These are phyloP conservation scores for Catostomus latipinnis DNA, from an alignment of 2,797 vertebrate genomes.

Conservation along the genomic window DNA sequence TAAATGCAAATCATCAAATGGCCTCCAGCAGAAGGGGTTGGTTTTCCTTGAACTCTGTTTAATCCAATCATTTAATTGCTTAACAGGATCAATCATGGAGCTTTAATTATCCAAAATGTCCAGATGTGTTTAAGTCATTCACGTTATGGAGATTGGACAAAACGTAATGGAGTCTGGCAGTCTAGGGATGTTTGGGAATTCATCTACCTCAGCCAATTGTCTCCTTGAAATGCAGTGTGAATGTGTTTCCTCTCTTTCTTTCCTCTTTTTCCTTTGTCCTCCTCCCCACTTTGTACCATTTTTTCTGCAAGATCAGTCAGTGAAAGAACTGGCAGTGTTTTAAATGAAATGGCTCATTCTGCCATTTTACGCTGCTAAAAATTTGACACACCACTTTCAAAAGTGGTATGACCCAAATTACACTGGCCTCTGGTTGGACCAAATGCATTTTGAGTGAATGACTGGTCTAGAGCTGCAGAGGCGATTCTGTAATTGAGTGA, in stretches of 20 bases:
- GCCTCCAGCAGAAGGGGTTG: conserved; percentile 29
- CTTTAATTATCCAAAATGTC: conserved; percentile 58
- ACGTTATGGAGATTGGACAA: conserved; percentile 46
- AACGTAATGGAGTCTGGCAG: conserved; percentile 50
- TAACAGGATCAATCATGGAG: conserved; percentile 56
- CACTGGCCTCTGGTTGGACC: conserved; percentile 5
- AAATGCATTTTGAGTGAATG: conserved; percentile 19
- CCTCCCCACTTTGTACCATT: not conserved
- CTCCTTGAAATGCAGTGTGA: conserved; percentile 30
- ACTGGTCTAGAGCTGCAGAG: conserved; percentile 23
- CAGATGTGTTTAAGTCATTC: conserved; percentile 41
- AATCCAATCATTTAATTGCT: conserved; percentile 60
- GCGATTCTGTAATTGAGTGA: conserved; percentile 36
- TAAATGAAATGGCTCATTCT: conserved; percentile 1
- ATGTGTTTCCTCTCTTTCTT: not conserved
- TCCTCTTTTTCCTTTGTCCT: not conserved
- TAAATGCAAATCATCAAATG: conserved; percentile 54
- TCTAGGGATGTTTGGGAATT: conserved; percentile 43
- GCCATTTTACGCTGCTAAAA: conserved; percentile 24
- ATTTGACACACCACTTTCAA: conserved; percentile 19
- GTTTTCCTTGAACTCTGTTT: conserved; percentile 56
- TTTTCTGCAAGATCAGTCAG: not conserved
- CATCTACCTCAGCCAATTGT: conserved; percentile 30
- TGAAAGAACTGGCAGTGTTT: conserved; percentile 3
- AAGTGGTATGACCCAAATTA: conserved; percentile 16